Conservation (phyloP, 2,113 vertebrate genomes). For the Columbina picui region DNA sequence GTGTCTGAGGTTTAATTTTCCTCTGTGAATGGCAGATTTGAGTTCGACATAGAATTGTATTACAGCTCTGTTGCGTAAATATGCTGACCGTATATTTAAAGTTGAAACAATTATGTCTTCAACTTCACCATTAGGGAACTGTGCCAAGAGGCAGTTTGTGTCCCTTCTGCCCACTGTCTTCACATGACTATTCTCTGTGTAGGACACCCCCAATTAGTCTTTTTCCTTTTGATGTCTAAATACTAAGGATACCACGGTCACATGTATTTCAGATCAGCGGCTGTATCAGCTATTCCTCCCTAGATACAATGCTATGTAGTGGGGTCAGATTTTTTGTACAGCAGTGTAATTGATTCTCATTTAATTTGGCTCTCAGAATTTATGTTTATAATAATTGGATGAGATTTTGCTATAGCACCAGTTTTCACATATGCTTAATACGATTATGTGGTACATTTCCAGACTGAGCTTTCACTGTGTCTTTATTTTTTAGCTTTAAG, state of each 20-base stretch:
- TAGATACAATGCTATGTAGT: not conserved
- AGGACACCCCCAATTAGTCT: not conserved
- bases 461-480: not conserved
- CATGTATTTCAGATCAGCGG: not conserved
- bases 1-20: not conserved
- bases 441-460: not conserved
- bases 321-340: not conserved
- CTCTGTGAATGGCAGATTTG: not conserved
- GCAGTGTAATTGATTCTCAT: not conserved
- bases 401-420: not conserved
- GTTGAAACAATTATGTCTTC: constrained; percentile 3
- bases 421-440: not conserved
- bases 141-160: not conserved
- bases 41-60: not conserved
- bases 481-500: constrained; percentile 76
- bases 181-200: not conserved
- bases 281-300: not conserved
- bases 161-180: not conserved
- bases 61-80: not conserved
- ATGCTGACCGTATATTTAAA: not conserved
- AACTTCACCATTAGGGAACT: not conserved
- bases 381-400: not conserved
- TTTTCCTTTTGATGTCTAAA: not conserved
- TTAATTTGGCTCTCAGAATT: not conserved
- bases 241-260: not conserved